A percentile compares a stretch with the other conserved stretches of the same genome.
Conservation (phyloP, 2,888 invertebrate genomes). For the Lucinisca nassula region DNA sequence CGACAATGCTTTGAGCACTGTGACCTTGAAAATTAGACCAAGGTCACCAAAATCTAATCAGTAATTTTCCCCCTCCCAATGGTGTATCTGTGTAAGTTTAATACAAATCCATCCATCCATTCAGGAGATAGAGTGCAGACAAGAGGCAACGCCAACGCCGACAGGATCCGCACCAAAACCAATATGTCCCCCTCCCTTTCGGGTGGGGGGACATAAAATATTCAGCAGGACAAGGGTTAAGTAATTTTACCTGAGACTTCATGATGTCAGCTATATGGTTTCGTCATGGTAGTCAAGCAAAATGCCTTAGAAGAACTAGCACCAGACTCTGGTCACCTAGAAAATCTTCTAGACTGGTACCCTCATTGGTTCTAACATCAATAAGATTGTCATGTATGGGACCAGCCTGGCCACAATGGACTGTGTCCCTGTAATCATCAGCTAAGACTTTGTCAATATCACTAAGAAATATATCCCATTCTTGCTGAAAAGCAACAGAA, state of each 20-base stretch:
- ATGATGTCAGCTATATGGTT: slow-evolving; percentile 78
- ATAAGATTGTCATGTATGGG: slow-evolving; percentile 71
- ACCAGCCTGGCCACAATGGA: slow-evolving; percentile 71
- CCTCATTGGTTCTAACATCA: slow-evolving; percentile 75
- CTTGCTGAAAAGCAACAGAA: slow-evolving; percentile 63
- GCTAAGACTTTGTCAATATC: slow-evolving; percentile 74
- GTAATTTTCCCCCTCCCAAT: no score
- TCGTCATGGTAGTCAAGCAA: slow-evolving; percentile 87
- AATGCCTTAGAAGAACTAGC: slow-evolving; percentile 83
- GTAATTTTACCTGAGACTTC: slow-evolving; percentile 52
- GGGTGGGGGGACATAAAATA: no score
- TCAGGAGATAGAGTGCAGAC: no score
- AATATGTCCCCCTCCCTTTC: no score
- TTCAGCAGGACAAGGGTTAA: no score
- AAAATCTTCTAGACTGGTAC: slow-evolving; percentile 68
- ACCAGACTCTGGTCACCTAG: slow-evolving; percentile 70
- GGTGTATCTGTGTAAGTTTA: no score
- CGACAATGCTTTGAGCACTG: no score
- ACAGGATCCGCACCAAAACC: no score
- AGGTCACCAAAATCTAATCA: no score
- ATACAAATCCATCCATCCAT: no score
- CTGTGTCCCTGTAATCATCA: slow-evolving; percentile 36
- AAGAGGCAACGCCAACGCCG: no score
- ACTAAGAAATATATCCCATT: slow-evolving; percentile 80
- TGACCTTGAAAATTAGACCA: no score